Conservation (phyloP, 2,797 vertebrate species). For the Notoglanidium macrostoma region DNA sequence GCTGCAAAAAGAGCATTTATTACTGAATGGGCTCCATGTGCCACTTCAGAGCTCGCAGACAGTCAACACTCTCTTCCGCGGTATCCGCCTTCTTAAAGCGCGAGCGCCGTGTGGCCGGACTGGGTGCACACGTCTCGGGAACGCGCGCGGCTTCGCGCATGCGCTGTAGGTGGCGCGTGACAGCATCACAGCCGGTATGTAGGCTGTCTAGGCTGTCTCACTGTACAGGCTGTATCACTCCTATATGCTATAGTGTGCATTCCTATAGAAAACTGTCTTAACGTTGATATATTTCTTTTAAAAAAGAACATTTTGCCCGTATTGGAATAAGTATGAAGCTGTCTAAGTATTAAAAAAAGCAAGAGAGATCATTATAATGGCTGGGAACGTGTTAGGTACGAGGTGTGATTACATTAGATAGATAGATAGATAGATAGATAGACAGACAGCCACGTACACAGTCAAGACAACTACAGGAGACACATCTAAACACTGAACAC, state of each 20-base stretch:
- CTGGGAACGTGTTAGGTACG: too few relatives aligned
- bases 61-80: constrained; percentile 68
- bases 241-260: neutral
- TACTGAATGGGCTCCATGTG: constrained; percentile 70
- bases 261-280: neutral
- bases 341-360: neutral
- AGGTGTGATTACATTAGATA: too few relatives aligned
- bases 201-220: too few relatives aligned
- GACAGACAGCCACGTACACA: too few relatives aligned
- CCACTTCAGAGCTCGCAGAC: constrained; percentile 68
- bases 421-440: too few relatives aligned
- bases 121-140: constrained; percentile 1
- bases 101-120: constrained; percentile 57
- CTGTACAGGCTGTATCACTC: neutral
- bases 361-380: too few relatives aligned
- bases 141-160: constrained; percentile 22
- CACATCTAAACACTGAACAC: too few relatives aligned
- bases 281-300: too few relatives aligned
- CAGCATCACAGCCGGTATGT: neutral
- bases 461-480: too few relatives aligned
- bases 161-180: neutral
- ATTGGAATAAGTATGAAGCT: too few relatives aligned
- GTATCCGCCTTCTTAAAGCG: constrained; percentile 83
- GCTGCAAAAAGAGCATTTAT: constrained; percentile 38
- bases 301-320: too few relatives aligned